Evolutionary conservation across 2,797 vertebrate genomes (phyloP).

Genomic region (Poecilia wingei): DNA sequence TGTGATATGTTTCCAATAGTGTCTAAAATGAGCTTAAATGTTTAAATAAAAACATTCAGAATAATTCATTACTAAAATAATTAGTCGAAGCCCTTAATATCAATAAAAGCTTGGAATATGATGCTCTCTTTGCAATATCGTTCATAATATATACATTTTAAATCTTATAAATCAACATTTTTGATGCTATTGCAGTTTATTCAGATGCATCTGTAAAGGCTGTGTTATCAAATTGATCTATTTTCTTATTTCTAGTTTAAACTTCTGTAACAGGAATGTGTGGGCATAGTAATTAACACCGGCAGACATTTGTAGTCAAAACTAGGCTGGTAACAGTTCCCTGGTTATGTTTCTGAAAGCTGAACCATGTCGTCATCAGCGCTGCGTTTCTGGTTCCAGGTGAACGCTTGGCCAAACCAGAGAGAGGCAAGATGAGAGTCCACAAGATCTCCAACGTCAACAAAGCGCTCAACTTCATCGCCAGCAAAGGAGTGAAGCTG

Average conservation of each 20-base stretch:
- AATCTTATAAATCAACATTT: neutral
- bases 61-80: too few relatives aligned
- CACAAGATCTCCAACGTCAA: constrained; percentile 98
- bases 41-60: too few relatives aligned
- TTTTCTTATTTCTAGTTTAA: neutral
- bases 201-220: neutral
- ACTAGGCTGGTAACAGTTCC: neutral
- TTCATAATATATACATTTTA: neutral
- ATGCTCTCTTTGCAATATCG: neutral
- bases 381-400: constrained; percentile 71
- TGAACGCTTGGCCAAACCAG: constrained; percentile 92
- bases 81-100: neutral
- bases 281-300: neutral
- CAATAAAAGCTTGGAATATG: neutral
- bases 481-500: constrained; percentile 94
- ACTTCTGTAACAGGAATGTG: neutral
- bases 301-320: neutral
- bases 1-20: too few relatives aligned
- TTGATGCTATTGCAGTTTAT: neutral
- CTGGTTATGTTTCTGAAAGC: neutral
- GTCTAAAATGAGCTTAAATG: too few relatives aligned
- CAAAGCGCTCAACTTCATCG: constrained; percentile 93
- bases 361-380: neutral
- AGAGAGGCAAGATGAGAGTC: constrained; percentile 95
- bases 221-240: neutral